phyloP scores from a whole-genome alignment of 2,797 vertebrate genomes.

The Rhyacichthys aspro region DNA sequence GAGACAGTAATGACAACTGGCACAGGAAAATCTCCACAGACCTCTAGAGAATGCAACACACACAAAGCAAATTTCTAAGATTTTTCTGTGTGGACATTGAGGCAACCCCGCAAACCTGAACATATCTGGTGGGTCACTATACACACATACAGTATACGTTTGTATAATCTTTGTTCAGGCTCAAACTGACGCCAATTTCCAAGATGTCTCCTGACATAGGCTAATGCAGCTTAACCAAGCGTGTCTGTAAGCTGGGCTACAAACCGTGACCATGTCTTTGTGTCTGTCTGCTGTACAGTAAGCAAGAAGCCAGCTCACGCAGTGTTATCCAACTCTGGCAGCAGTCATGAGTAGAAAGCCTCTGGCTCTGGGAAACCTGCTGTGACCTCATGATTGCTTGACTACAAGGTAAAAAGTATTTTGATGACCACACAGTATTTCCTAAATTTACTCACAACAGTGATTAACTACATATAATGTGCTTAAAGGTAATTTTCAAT shows the following conservation, averaged over 20 bases:
- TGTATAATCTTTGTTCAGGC: constrained; percentile 33
- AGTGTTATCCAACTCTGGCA: constrained; percentile 53
- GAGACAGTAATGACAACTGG: constrained; percentile 61
- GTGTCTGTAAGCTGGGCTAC: constrained; percentile 24
- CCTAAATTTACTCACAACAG: background rate
- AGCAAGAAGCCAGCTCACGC: constrained; percentile 44
- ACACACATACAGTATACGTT: constrained; percentile 10
- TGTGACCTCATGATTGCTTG: constrained; percentile 42
- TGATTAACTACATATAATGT: background rate
- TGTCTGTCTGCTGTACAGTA: constrained; percentile 46
- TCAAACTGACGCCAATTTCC: constrained; percentile 51
- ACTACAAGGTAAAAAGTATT: constrained; percentile 25
- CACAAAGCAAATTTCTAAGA: constrained; percentile 17
- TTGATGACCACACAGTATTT: background rate
- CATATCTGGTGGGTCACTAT: constrained; percentile 6
- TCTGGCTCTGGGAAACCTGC: constrained; percentile 48
- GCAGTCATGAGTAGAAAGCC: constrained; percentile 15
- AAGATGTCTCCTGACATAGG: constrained; percentile 57
- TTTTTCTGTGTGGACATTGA: constrained; percentile 11
- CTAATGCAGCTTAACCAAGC: constrained; percentile 64
- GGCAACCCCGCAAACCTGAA: constrained; percentile 5
- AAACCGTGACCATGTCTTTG: constrained; percentile 45
- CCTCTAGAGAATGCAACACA: constrained; percentile 32
- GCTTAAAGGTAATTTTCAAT: background rate
- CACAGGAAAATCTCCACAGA: constrained; percentile 57